Base-by-base conservation (phyloP, 1,140 invertebrate species). In the Daktulosphaira vitifoliae region DNA sequence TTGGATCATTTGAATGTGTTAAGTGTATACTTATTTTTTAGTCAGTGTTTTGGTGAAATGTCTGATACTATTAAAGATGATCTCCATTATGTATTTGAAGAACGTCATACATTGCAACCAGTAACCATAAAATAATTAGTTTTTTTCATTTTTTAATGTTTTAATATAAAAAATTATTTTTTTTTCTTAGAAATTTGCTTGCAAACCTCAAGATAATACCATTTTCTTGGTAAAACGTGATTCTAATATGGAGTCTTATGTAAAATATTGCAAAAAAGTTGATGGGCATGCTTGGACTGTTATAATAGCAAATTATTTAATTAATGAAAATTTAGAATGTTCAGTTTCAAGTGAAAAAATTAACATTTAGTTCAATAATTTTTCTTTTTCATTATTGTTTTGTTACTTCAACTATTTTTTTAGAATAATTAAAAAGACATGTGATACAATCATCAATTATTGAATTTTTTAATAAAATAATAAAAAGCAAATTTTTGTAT, bases 221-320 rank as follows among this genome's bases (percentile, higher is more conserved):
- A 48, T 62, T n/a, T 48, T 62, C 20, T 23, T 62, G 25, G 56
- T 62, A 2, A 20, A 48, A 8, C 39, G 13, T 3, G 42, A 62
- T n/a, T 62, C 56, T 0, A 22, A 48, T 9, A 48, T 33, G 25
- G 42, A 62, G 7, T 62, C 42, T 4, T 37, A 48, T 29, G 25
- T 62, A 11, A 48, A 62, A 33, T 62, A 62, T 29, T 62, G 56
- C 29, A 62, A 62, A 48, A 48, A 48, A 62, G 56, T 62, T 33
- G 42, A 62, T 8, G 56, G 56, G 8, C 56, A 62, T 33, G 39
- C 56, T 0, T 62, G 56, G 56, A 62, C 42, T 22, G 56, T 62
- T 13, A 33, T 62, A 8, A 16, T 48, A 29, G 56, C 56, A 0
- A 62, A 48, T 46, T 62, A 62, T 48, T 9, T 62, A 1, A 33